These are phyloP conservation scores for Sweltsa coloradensis DNA, from an alignment of 1,140 invertebrate genomes.

Conservation along the genomic window DNA sequence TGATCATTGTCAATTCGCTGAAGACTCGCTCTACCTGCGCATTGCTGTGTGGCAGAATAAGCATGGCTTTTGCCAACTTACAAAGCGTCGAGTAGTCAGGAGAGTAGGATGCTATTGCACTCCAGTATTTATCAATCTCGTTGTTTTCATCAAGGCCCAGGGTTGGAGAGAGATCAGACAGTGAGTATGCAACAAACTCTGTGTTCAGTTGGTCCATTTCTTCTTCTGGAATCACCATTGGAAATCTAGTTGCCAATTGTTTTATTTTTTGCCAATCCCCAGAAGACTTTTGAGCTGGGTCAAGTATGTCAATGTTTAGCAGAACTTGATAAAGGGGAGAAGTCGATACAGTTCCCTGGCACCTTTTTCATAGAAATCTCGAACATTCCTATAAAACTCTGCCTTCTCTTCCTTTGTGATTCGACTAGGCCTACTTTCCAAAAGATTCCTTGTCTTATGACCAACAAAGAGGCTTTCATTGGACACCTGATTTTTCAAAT, in stretches of 20 bases:
- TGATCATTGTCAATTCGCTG: too few species aligned
- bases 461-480: not conserved
- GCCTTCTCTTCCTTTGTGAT: not conserved
- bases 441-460: not conserved
- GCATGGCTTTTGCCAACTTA: conserved; percentile 1
- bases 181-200: not conserved
- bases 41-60: conserved; percentile 2
- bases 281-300: conserved; percentile 1
- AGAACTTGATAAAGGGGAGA: conserved; percentile 1
- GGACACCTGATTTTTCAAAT: not conserved
- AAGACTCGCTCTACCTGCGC: not conserved
- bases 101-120: too few species aligned
- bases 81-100: not conserved
- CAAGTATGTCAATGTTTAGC: not conserved
- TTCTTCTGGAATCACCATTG: not conserved
- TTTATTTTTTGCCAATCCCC: not conserved
- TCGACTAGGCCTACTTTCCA: not conserved
- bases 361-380: not conserved
- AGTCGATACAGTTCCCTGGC: conserved; percentile 1
- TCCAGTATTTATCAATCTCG: too few species aligned
- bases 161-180: not conserved
- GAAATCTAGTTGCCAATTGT: not conserved
- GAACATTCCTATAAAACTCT: not conserved
- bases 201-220: not conserved
- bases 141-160: not conserved